phyloP scores from a whole-genome alignment of 2,113 vertebrate genomes.

The Coturnix japonica region DNA sequence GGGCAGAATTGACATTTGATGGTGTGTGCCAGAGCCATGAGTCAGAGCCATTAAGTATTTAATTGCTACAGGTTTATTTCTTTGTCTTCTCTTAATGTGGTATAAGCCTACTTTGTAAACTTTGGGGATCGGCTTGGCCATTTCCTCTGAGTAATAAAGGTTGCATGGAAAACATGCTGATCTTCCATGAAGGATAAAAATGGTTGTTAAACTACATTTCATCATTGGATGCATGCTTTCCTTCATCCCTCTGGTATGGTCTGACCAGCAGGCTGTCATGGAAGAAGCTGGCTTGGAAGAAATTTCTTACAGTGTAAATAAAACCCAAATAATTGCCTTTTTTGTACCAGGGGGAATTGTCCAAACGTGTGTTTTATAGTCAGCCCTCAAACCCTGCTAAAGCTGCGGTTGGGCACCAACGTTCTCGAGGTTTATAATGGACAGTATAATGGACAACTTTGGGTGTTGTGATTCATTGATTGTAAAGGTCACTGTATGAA shows the following conservation, averaged over 20 bases:
- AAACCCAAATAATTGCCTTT: background rate
- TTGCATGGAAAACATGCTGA: background rate
- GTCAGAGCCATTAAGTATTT: slow-evolving; percentile 41
- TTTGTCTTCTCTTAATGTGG: slow-evolving; percentile 22
- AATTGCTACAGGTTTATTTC: slow-evolving; percentile 47
- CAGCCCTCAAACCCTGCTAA: background rate
- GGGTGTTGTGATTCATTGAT: background rate
- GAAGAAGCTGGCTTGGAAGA: background rate
- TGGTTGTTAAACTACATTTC: background rate
- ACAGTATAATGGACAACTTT: too few species aligned
- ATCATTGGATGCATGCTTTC: background rate
- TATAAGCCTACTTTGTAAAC: background rate
- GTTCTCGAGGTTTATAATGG: background rate
- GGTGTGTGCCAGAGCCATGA: slow-evolving; percentile 19
- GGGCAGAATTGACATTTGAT: slow-evolving; percentile 3
- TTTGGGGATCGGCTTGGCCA: background rate
- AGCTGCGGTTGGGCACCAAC: background rate
- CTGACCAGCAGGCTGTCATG: background rate
- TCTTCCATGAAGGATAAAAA: background rate
- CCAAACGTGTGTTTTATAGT: background rate
- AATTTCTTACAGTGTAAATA: background rate
- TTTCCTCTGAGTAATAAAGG: slow-evolving; percentile 56
- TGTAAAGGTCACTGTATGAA: background rate
- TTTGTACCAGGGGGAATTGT: background rate
- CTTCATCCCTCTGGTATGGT: rapidly evolving